Percentiles rank a stretch among this genome's conserved stretches.
Evolutionary conservation across 2,888 invertebrate genomes (phyloP).

Genomic region (Colostygia pectinataria): DNA sequence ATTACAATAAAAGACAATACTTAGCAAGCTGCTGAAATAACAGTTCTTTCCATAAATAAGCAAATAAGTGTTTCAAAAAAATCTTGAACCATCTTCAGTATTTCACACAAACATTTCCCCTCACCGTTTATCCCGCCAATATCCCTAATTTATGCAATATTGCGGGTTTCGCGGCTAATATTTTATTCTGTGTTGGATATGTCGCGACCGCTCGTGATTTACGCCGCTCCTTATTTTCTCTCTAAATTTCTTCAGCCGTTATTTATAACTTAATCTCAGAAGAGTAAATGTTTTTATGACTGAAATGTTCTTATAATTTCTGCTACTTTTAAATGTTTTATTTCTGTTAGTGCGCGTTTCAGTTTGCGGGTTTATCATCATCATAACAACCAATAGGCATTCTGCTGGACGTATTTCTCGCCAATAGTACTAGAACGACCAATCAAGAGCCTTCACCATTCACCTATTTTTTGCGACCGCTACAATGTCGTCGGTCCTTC

Average conservation of each 20-base stretch:
- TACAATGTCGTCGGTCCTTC: too few relatives aligned
- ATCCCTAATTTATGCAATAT: constrained; percentile 24
- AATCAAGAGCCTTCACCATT: too few relatives aligned
- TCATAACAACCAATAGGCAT: too few relatives aligned
- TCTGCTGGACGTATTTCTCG: too few relatives aligned
- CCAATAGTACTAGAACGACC: too few relatives aligned
- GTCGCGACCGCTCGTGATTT: constrained; percentile 52
- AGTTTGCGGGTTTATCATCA: background rate
- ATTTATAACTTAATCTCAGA: constrained; percentile 80
- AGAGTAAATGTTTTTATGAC: constrained; percentile 71
- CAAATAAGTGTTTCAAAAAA: too few relatives aligned
- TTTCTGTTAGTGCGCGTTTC: constrained; percentile 18
- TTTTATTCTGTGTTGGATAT: too few relatives aligned
- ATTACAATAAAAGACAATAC: too few relatives aligned
- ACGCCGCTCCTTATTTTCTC: constrained; percentile 59
- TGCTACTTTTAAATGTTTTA: constrained; percentile 31
- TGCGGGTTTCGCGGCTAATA: constrained; percentile 12
- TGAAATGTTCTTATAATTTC: constrained; percentile 43
- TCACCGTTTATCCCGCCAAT: constrained; percentile 5
- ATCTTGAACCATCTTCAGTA: background rate
- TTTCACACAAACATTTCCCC: constrained; percentile 9
- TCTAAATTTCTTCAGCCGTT: constrained; percentile 74
- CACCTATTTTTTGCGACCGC: too few relatives aligned
- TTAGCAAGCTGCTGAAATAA: too few relatives aligned
- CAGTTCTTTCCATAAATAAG: too few relatives aligned